These are phyloP conservation scores for Diaphora mendica DNA, from an alignment of 2,888 invertebrate species.

Conservation along the genomic window DNA sequence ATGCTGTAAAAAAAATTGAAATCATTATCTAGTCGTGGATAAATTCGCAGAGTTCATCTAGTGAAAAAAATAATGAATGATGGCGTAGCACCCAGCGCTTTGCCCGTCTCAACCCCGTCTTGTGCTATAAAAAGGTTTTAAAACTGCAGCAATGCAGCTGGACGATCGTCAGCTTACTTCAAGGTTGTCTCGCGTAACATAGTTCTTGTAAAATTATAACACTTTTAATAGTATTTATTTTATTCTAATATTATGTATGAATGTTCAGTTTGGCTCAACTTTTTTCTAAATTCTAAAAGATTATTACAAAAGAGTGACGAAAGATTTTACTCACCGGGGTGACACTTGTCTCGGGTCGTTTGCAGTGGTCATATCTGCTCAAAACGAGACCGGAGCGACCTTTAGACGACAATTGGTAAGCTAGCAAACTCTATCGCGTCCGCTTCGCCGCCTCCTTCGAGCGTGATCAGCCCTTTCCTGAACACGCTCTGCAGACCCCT, in stretches of 20 bases:
- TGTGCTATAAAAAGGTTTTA: constrained; percentile 61
- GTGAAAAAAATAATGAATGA: constrained; percentile 29
- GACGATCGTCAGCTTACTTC: constrained; percentile 49
- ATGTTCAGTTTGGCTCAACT: neutral
- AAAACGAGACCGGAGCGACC: too few species aligned
- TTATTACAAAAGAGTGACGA: neutral
- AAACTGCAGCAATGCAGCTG: constrained; percentile 65
- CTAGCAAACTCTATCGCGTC: too few species aligned
- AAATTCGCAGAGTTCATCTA: too few species aligned
- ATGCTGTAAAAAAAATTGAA: too few species aligned
- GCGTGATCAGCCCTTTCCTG: too few species aligned
- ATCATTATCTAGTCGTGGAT: too few species aligned
- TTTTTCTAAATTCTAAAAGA: neutral
- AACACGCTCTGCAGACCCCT: too few species aligned
- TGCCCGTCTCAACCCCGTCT: constrained; percentile 34
- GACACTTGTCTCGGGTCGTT: too few species aligned
- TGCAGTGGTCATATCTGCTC: too few species aligned
- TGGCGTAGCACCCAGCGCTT: constrained; percentile 30
- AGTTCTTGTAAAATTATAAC: neutral
- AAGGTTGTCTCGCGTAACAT: constrained; percentile 28
- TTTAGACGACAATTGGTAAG: too few species aligned
- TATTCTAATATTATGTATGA: neutral
- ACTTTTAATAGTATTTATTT: neutral
- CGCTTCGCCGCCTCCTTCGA: too few species aligned
- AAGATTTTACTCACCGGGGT: neutral